phyloP scores from a whole-genome alignment of 2,113 vertebrate genomes.

The Pollimyrus isidori region DNA sequence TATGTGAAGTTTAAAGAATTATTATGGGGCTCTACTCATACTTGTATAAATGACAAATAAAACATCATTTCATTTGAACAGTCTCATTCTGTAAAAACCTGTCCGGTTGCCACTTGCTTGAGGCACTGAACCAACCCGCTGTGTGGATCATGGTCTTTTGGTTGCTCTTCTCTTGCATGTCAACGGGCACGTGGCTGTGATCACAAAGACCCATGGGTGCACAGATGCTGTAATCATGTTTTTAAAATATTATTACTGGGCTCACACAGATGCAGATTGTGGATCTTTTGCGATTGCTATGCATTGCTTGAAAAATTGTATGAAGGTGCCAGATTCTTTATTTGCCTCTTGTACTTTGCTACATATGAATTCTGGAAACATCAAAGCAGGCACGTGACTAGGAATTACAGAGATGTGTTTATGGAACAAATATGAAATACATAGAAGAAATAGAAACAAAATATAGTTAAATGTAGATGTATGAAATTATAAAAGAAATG shows the following conservation, averaged over 20 bases:
- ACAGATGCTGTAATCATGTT: constrained; percentile 77
- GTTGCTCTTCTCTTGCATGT: constrained; percentile 61
- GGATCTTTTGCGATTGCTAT: constrained; percentile 83
- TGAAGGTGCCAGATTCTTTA: not conserved
- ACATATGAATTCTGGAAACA: not conserved
- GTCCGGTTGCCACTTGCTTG: not conserved
- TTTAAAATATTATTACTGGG: constrained; percentile 66
- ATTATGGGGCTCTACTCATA: not conserved
- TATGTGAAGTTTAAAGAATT: not conserved
- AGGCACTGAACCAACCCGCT: constrained; percentile 55
- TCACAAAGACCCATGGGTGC: constrained; percentile 79
- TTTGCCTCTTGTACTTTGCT: not conserved
- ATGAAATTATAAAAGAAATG: not conserved
- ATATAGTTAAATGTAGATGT: not conserved
- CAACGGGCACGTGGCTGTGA: constrained; percentile 59
- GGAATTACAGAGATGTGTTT: not conserved
- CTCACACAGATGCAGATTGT: constrained; percentile 77
- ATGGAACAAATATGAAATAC: not conserved
- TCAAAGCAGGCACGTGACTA: not conserved
- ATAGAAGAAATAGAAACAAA: not conserved
- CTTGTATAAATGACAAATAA: not conserved
- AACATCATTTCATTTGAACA: not conserved
- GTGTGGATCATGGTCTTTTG: constrained; percentile 57
- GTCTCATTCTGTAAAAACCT: not conserved
- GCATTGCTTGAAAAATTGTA: constrained; percentile 78